Conservation (phyloP, 2,888 invertebrate genomes). For the Drosophila macrospina region DNA sequence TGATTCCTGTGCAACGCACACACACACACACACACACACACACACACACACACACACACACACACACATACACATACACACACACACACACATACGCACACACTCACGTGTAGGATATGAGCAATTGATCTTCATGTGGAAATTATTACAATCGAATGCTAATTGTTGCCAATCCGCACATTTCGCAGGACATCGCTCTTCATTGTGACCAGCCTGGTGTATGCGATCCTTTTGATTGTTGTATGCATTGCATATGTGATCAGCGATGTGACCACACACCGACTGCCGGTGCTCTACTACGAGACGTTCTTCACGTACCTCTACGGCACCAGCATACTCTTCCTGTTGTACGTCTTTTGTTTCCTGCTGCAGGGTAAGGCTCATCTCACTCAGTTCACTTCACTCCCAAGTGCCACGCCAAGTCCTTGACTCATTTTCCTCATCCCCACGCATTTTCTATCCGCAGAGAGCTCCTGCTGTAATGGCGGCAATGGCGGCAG, state of each 20-base stretch:
- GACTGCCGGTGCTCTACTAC: constrained; percentile 95
- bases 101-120: constrained; percentile 22
- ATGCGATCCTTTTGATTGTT: constrained; percentile 96
- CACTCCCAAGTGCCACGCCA: no score
- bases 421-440: not conserved
- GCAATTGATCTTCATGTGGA: constrained; percentile 2
- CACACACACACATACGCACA: constrained; percentile 6
- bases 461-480: constrained; percentile 92
- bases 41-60: constrained; percentile 6
- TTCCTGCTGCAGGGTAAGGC: constrained; percentile 92
- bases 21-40: constrained; percentile 10
- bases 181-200: constrained; percentile 93
- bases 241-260: constrained; percentile 97
- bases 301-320: constrained; percentile 98
- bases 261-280: constrained; percentile 97
- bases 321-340: constrained; percentile 96
- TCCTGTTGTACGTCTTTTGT: constrained; percentile 97
- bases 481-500: constrained; percentile 86
- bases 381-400: not conserved
- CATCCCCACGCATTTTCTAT: not conserved
- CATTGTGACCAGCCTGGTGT: constrained; percentile 98
- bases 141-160: constrained; percentile 1
- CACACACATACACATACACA: constrained; percentile 7
- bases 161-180: not conserved
- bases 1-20: constrained; percentile 21